phyloP scores from a whole-genome alignment of 2,888 invertebrate genomes.

The Eurytoma californica region DNA sequence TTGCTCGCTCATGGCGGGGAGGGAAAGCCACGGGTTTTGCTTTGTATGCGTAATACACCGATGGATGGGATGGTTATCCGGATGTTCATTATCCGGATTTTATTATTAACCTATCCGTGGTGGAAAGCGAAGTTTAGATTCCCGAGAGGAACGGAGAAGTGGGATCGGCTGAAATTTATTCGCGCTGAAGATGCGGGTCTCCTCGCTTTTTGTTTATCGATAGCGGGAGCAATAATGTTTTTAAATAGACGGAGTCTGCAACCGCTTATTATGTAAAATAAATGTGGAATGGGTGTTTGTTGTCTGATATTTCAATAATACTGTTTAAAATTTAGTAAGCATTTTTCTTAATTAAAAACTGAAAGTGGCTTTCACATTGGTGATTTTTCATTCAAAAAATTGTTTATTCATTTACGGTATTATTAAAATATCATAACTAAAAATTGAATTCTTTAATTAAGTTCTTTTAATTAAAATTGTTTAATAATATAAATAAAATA shows the following conservation, averaged over 20 bases:
- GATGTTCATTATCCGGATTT: constrained; percentile 30
- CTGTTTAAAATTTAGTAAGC: not conserved
- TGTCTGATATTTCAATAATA: not conserved
- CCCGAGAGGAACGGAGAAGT: not conserved
- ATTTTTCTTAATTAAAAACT: constrained; percentile 20
- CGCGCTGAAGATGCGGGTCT: not conserved
- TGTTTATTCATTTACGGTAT: too few species aligned
- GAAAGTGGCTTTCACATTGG: constrained; percentile 1
- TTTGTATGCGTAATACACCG: not conserved
- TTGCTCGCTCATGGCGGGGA: not conserved
- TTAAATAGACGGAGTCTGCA: constrained; percentile 11
- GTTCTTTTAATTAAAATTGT: too few species aligned
- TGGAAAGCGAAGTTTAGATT: not conserved
- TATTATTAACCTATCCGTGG: constrained; percentile 13
- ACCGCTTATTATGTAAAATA: constrained; percentile 18
- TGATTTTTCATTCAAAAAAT: too few species aligned
- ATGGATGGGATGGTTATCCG: not conserved
- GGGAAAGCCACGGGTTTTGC: not conserved
- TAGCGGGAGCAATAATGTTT: not conserved
- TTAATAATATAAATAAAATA: too few species aligned
- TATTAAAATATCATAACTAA: not conserved
- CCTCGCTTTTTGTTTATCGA: constrained; percentile 19
- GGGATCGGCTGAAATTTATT: not conserved
- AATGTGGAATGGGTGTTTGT: not conserved
- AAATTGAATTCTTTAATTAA: too few species aligned